These are phyloP conservation scores for Pterostichus madidus DNA, from an alignment of 2,888 invertebrate species.

Conservation along the genomic window DNA sequence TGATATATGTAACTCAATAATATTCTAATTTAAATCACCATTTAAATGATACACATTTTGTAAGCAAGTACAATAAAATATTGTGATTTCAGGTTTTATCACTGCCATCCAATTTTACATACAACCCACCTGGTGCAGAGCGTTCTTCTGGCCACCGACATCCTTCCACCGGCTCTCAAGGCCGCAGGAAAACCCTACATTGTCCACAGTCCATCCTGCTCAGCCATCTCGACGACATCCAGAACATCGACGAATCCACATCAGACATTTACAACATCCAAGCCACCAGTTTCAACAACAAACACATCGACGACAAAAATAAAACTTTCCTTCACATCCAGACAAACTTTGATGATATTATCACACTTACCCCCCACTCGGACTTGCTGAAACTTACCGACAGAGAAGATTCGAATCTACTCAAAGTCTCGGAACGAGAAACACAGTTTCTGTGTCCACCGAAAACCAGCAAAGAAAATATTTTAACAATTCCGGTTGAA, in stretches of 20 bases:
- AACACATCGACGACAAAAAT: no score
- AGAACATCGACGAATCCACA: constrained; percentile 75
- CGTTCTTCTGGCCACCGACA: constrained; percentile 73
- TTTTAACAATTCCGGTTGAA: constrained; percentile 73
- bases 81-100: constrained; percentile 82
- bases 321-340: constrained; percentile 67
- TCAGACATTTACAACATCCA: constrained; percentile 75
- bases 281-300: constrained; percentile 71
- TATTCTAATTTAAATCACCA: no score
- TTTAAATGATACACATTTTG: no score
- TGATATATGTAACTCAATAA: no score
- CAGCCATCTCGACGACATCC: constrained; percentile 79
- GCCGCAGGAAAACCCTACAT: constrained; percentile 81
- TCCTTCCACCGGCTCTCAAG: constrained; percentile 72
- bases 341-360: constrained; percentile 73
- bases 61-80: no score
- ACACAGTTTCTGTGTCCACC: constrained; percentile 68
- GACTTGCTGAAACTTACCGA: constrained; percentile 4
- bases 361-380: constrained; percentile 70
- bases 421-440: constrained; percentile 56
- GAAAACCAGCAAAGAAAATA: constrained; percentile 43
- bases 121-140: constrained; percentile 84
- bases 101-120: constrained; percentile 91
- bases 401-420: constrained; percentile 58
- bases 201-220: constrained; percentile 81